Evolutionary conservation across 2,797 vertebrate species (phyloP), one percentile per base, ranked within the genome.

Genomic region (Phataginus tetradactyla): DNA sequence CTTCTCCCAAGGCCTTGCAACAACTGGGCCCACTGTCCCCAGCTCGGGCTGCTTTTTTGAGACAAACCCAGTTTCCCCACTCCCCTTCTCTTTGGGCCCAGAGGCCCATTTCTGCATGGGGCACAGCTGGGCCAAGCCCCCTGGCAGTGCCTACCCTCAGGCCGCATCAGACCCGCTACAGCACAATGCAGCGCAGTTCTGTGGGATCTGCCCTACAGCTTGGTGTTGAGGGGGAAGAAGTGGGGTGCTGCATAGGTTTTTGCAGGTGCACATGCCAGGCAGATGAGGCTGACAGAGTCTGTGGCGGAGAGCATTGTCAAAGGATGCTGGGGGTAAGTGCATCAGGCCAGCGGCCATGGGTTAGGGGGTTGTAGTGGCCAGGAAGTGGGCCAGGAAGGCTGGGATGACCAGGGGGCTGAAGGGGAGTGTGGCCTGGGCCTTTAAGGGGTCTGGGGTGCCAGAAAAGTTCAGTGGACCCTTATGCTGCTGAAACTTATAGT

Each of bases 361-460:
- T 0, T 98, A 92, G 37, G 99, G 98, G 0, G 98, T 88, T 7
- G 98, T n/a, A 0, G 93, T 6, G 55, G 99, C 98, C 81, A 99
- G 98, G 95, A 99, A 96, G 8, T 99, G 99, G 97, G 98, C 98
- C 0, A 99, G 99, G 32, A 99, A 97, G 15, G 98, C 98, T 0
- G 98, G 98, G 78, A 98, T 96, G 69, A 99, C 90, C 2, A 99
- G 75, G 0, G 99, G 99, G 13, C 84, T 98, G 45, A 84, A 21
- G 32, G 99, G 97, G 0, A 99, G 83, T 0, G 98, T 66, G 1
- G 96, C 81, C 5, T 91, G 98, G 1, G 94, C 87, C 88, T 98
- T 98, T 29, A 98, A 93, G 32, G 97, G 98, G 75, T 99, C 99
- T 9, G 98, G 80, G 0, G 98, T 97, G 75, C 96, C 95, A 10